Evolutionary conservation across 2,888 invertebrate species (phyloP).

Genomic region (Idaea biselata): DNA sequence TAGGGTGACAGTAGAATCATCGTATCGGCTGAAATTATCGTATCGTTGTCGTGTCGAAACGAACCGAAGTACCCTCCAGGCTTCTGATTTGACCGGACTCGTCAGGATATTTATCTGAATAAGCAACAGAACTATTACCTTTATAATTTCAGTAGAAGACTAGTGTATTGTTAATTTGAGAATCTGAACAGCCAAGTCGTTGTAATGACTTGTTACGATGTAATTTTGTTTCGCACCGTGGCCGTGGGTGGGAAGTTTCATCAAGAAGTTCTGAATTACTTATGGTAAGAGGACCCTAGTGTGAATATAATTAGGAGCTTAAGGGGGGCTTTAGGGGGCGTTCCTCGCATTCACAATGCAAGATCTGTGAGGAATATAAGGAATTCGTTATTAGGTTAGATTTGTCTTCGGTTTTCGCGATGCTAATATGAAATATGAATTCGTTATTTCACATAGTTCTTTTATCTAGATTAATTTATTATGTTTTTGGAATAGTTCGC

Average conservation of each 20-base stretch:
- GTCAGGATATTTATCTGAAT: too few species aligned
- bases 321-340: background rate
- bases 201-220: background rate
- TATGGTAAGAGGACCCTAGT: background rate
- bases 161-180: too few species aligned
- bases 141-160: too few species aligned
- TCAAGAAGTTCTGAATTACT: background rate
- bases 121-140: too few species aligned
- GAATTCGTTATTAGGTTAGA: background rate
- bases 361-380: background rate
- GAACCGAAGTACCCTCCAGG: too few species aligned
- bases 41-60: too few species aligned
- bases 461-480: too few species aligned
- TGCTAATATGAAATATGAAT: background rate
- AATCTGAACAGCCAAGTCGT: too few species aligned
- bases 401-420: background rate
- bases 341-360: background rate
- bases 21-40: too few species aligned
- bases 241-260: background rate
- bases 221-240: background rate
- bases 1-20: too few species aligned
- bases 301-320: background rate
- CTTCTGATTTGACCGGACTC: too few species aligned
- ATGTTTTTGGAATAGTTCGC: too few species aligned
- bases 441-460: background rate